A percentile compares a stretch with the other conserved stretches of the same genome.
phyloP scores from a whole-genome alignment of 2,113 vertebrate species.

The Clarias gariepinus region DNA sequence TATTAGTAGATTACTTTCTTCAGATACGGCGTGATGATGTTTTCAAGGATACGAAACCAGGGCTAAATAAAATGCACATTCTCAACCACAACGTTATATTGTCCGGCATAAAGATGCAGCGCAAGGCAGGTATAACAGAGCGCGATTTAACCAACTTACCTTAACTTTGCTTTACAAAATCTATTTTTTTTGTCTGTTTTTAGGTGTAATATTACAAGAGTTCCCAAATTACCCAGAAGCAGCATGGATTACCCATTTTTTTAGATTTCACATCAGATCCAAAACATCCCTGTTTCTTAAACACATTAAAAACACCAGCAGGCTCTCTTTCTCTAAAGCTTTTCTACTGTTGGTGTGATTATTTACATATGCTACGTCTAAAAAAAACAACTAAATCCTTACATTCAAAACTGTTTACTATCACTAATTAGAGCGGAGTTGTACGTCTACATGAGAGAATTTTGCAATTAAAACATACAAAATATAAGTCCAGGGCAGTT shows the following conservation, averaged over 20 bases:
- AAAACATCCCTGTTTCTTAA: background rate
- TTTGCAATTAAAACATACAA: background rate
- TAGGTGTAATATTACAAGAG: background rate
- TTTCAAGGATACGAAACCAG: background rate
- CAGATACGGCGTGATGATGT: background rate
- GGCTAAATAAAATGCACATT: background rate
- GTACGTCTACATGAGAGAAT: background rate
- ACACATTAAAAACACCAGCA: background rate
- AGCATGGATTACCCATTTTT: background rate
- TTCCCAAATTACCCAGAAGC: background rate
- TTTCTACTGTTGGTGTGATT: background rate
- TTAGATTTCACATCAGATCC: background rate
- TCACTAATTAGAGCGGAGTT: too few relatives aligned
- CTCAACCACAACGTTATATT: background rate
- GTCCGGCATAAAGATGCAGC: background rate
- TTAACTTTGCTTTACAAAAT: background rate
- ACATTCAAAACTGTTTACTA: background rate
- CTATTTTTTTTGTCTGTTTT: background rate
- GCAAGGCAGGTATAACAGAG: background rate
- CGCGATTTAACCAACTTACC: background rate
- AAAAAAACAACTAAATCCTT: background rate
- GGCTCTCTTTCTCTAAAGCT: background rate
- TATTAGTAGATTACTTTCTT: conserved; percentile 6
- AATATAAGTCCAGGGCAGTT: background rate
- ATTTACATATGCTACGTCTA: background rate